Base-by-base conservation (phyloP, 2,797 vertebrate genomes). In the Cynopterus sphinx region DNA sequence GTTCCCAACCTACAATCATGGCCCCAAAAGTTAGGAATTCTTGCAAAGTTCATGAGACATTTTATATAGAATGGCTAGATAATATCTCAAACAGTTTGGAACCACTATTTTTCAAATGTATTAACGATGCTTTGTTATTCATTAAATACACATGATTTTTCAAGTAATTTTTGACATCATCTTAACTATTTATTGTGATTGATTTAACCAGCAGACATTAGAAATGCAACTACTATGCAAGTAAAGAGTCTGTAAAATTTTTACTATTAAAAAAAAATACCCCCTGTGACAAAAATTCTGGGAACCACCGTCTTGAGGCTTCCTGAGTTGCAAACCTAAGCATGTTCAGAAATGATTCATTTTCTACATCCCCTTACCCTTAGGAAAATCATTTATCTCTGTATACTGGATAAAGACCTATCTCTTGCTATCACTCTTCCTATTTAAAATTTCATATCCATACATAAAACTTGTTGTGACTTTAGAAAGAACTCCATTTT, bases 381-480 rank as follows among this genome's bases (percentile, higher is more conserved):
- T 96, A 94, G 89, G 53, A 96, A 77, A 95, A 94, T 57, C 79
- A 96, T 95, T 97, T 85, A 93, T 94, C 85, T 97, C 81, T 26
- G 33, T 75, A 39, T 97, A 93, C 93, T 94, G 63, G 77, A 94
- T 96, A 79, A 97, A 97, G 94, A 85, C 41, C 31, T 87, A 96
- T 88, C 90, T 68, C 46, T 93, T 94, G 83, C 91, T 91, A 85
- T 96, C 81, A 86, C 41, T 96, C 91, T 93, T 96, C 57, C 63
- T 96, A 79, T 90, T 91, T 95, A 97, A 96, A 96, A 94, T 95
- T 97, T 97, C 85, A 97, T 94, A 91, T 57, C 41, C 68, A 57
- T 90, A 96, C 91, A 96, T 97, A 96, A 97, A 97, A 97, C 91
- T 96, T 96, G 75, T 85, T 93, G 90, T 81, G 71, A 93, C 78